phyloP scores from a whole-genome alignment of 2,113 vertebrate species.

The Nothobranchius furzeri region DNA sequence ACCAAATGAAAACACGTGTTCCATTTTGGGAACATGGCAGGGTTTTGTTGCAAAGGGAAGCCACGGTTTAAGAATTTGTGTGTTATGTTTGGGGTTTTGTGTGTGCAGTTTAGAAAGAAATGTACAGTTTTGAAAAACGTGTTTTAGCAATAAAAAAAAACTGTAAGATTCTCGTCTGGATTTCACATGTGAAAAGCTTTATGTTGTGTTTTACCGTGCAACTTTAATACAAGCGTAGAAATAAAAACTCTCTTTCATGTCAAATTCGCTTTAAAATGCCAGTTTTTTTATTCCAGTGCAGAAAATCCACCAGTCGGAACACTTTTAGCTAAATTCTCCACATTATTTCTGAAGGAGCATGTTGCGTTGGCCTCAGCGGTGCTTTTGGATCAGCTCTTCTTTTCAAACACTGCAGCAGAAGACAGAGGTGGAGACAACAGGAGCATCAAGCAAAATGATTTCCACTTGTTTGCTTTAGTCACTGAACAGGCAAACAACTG shows the following conservation, averaged over 20 bases:
- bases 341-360: slow-evolving; percentile 28
- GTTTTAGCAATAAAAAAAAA: too few species aligned
- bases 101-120: too few species aligned
- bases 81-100: too few species aligned
- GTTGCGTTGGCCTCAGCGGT: slow-evolving; percentile 15
- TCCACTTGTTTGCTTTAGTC: slow-evolving; percentile 33
- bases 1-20: too few species aligned
- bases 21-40: too few species aligned
- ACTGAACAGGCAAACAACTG: slow-evolving; percentile 34
- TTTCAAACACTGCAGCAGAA: slow-evolving; percentile 35
- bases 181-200: neutral
- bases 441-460: slow-evolving; percentile 38
- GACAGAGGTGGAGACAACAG: slow-evolving; percentile 20
- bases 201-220: slow-evolving; percentile 1
- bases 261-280: neutral
- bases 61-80: too few species aligned
- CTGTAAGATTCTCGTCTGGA: neutral
- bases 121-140: too few species aligned
- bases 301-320: slow-evolving; percentile 1
- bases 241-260: neutral
- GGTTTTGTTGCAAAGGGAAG: too few species aligned
- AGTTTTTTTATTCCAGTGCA: slow-evolving; percentile 1
- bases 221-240: neutral
- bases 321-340: neutral
- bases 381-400: slow-evolving; percentile 35